Evolutionary conservation across 2,888 invertebrate genomes (phyloP).

Genomic region (Galeruca laticollis): DNA sequence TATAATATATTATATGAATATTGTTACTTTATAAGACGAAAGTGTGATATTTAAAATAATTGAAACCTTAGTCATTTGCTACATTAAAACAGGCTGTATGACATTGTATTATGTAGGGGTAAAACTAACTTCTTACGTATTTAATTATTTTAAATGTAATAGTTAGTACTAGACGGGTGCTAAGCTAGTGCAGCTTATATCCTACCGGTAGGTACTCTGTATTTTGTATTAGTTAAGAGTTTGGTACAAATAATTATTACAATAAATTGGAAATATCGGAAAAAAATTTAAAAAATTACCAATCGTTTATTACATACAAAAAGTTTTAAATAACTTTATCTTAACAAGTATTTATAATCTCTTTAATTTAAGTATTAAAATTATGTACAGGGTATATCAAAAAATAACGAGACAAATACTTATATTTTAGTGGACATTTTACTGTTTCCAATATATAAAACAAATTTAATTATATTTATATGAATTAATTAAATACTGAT

Average conservation of each 20-base stretch:
- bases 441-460: background rate
- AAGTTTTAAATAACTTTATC: background rate
- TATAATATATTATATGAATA: conserved; percentile 38
- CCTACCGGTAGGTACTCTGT: background rate
- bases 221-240: background rate
- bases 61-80: conserved; percentile 34
- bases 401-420: background rate
- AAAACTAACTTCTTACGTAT: background rate
- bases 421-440: too few relatives aligned
- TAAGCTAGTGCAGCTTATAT: background rate
- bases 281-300: too few relatives aligned
- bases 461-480: too few relatives aligned
- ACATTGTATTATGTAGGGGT: background rate
- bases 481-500: too few relatives aligned
- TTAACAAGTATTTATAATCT: conserved; percentile 20
- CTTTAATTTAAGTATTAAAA: background rate
- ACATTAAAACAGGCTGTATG: background rate
- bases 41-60: conserved; percentile 47
- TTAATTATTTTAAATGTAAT: conserved; percentile 14
- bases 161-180: conserved; percentile 5
- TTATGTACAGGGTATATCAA: background rate
- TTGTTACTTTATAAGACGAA: conserved; percentile 38
- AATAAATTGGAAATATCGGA: background rate
- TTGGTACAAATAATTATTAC: background rate
- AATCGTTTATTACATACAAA: background rate